phyloP scores from a whole-genome alignment of 2,797 vertebrate species.

The Moxostoma hubbsi region DNA sequence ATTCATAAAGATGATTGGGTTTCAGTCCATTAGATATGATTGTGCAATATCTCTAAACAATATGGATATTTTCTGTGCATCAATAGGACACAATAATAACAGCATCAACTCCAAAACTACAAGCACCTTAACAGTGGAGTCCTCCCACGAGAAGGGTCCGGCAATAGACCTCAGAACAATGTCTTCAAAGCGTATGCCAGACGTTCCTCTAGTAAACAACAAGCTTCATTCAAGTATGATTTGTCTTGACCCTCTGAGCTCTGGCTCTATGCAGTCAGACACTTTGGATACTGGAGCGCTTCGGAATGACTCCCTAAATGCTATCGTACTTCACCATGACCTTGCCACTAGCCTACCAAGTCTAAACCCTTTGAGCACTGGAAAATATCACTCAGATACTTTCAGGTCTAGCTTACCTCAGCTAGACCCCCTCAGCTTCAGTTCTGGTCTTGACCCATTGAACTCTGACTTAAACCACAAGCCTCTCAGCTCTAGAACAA shows the following conservation, averaged over 20 bases:
- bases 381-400: slow-evolving; percentile 63
- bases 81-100: slow-evolving; percentile 66
- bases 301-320: slow-evolving; percentile 1
- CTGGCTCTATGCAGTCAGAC: neutral
- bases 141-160: slow-evolving; percentile 48
- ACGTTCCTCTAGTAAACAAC: slow-evolving; percentile 62
- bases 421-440: slow-evolving; percentile 44
- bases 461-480: slow-evolving; percentile 17
- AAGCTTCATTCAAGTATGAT: slow-evolving; percentile 64
- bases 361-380: slow-evolving; percentile 63
- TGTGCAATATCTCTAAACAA: neutral
- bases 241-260: slow-evolving; percentile 46
- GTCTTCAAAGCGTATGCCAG: slow-evolving; percentile 58
- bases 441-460: slow-evolving; percentile 44
- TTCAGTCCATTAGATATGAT: too few species aligned
- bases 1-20: too few species aligned
- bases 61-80: slow-evolving; percentile 19
- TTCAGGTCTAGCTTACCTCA: slow-evolving; percentile 51
- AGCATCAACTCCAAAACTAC: slow-evolving; percentile 59
- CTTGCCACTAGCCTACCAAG: slow-evolving; percentile 65
- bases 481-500: slow-evolving; percentile 51
- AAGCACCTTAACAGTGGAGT: slow-evolving; percentile 53
- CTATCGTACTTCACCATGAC: slow-evolving; percentile 12
- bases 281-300: neutral
- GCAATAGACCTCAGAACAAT: slow-evolving; percentile 52